phyloP scores from a whole-genome alignment of 2,113 vertebrate genomes.

The Brachyhypopomus gauderio region DNA sequence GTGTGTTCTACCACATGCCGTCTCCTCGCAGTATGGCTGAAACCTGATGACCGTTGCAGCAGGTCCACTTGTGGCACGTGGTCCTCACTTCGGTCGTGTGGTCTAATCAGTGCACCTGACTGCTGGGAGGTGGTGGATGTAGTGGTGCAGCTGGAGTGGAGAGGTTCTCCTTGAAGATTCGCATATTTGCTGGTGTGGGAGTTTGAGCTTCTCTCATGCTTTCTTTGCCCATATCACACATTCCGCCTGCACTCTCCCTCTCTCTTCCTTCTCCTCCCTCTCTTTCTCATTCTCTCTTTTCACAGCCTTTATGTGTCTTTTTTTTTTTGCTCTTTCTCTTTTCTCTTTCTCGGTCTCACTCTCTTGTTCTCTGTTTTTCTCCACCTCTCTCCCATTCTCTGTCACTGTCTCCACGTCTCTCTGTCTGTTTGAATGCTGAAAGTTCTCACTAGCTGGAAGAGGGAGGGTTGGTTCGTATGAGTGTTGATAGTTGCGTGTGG shows the following conservation, averaged over 20 bases:
- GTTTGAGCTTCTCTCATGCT: neutral
- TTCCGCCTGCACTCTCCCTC: neutral
- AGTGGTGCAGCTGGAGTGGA: slow-evolving; percentile 17
- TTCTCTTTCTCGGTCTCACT: neutral
- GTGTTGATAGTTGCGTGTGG: slow-evolving; percentile 1
- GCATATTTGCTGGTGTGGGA: slow-evolving; percentile 29
- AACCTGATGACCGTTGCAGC: no score
- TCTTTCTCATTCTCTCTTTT: neutral
- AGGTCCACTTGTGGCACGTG: no score
- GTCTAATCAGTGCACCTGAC: neutral
- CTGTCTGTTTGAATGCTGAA: neutral
- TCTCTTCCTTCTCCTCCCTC: neutral
- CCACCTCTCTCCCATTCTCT: slow-evolving; percentile 1
- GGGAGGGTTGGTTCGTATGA: neutral
- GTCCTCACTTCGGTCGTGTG: no score
- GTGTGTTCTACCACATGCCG: no score
- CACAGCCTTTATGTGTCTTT: no score
- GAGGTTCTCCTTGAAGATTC: slow-evolving; percentile 19
- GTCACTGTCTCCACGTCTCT: neutral
- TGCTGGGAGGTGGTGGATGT: neutral
- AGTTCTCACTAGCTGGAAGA: neutral
- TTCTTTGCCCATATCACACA: neutral
- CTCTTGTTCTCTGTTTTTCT: neutral
- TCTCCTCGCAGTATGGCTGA: no score
- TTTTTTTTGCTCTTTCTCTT: neutral